phyloP scores from a whole-genome alignment of 1,140 invertebrate genomes.

The Wiebesia pumilae region DNA sequence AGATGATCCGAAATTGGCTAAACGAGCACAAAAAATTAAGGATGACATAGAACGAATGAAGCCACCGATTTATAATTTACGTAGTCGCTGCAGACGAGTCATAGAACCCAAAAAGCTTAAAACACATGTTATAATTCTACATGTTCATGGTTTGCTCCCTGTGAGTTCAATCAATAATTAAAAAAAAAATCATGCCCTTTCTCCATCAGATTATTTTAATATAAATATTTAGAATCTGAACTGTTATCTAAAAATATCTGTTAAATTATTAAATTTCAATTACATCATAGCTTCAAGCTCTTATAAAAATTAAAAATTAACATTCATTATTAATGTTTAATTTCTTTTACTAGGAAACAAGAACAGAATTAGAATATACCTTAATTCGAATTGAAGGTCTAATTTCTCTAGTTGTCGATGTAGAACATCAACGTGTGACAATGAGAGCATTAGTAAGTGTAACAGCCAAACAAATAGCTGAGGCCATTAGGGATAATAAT shows the following conservation, averaged over 20 bases:
- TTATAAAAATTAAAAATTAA: too few relatives aligned
- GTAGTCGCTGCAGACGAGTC: slow-evolving; percentile 70
- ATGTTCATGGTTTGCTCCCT: slow-evolving; percentile 70
- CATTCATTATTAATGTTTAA: not conserved
- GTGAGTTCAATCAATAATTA: slow-evolving; percentile 58
- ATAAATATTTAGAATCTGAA: too few relatives aligned
- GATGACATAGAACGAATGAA: slow-evolving; percentile 73
- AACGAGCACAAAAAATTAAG: slow-evolving; percentile 67
- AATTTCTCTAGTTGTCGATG: slow-evolving; percentile 73
- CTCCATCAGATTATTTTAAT: too few relatives aligned
- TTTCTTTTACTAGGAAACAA: slow-evolving; percentile 68
- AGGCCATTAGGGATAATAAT: slow-evolving; percentile 70
- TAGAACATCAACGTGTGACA: slow-evolving; percentile 73
- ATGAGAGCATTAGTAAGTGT: slow-evolving; percentile 72
- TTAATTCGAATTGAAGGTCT: slow-evolving; percentile 73
- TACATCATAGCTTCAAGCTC: too few relatives aligned
- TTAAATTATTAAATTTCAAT: too few relatives aligned
- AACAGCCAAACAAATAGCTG: slow-evolving; percentile 71
- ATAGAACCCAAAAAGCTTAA: slow-evolving; percentile 73
- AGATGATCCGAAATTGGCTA: slow-evolving; percentile 66
- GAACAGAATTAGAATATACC: slow-evolving; percentile 70
- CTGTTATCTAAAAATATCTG: too few relatives aligned
- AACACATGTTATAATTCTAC: slow-evolving; percentile 71
- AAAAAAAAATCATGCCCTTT: not conserved
- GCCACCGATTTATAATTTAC: slow-evolving; percentile 72